Base-by-base conservation (phyloP, 2,888 invertebrate species). In the Horisme vitalbata region DNA sequence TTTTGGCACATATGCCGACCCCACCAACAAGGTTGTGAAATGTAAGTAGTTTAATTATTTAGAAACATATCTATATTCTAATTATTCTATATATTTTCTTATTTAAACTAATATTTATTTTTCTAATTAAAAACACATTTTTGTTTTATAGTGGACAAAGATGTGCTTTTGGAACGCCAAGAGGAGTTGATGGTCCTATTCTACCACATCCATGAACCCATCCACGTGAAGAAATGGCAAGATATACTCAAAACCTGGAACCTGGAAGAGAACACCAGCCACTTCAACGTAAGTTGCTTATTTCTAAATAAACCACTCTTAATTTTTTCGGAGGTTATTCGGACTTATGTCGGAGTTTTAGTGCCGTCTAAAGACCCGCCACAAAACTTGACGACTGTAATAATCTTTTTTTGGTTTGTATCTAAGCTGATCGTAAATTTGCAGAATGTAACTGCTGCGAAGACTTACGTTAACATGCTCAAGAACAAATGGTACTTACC, bases 201-300 rank as follows among this genome's bases (percentile, higher is more conserved):
- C 57, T 88, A 79, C 67, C 90, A 91, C 50, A 71, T 90, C 2
- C 91, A 92, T 55, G 94, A 95, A 71, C 92, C 91, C 0, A 84
- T 92, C 54, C 84, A 90, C 39, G 71, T 90, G 60, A 75, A 86
- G 21, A 89, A 91, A 55, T 82, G 90, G 46, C 78, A 83, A 44
- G 71, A 82, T 35, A 84, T 92, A 41, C 89, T 90, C 24, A 67
- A 79, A 5, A 73, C 73, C 51, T 94, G 91, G 78, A 79, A 81
- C 56, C 79, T 92, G 31, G 84, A 89, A 35, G 80, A 81, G 38
- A 87, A 92, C 64, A 67, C 88, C 15, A 84, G 90, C 10, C 75
- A 83, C 30, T 93, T 83, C 64, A 73, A 69, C 14, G 91, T 91
- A 79, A 55, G 79, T 71, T 45, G 12, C 4, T 31, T 14, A 15